These are phyloP conservation scores for Pelobates fuscus DNA, from an alignment of 2,113 vertebrate genomes.

Conservation along the genomic window DNA sequence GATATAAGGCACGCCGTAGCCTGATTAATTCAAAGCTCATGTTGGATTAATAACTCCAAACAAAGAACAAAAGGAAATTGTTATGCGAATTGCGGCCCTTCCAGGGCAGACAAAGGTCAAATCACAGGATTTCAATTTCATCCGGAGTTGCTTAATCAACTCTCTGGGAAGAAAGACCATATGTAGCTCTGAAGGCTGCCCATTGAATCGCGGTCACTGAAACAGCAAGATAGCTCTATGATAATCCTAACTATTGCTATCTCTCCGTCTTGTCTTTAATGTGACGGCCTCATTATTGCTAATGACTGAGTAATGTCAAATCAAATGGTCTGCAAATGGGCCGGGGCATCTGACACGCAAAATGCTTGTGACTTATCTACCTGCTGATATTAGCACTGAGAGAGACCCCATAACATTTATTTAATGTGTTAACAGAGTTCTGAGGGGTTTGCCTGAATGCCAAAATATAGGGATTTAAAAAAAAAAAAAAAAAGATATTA, in stretches of 20 bases:
- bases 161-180: conserved; percentile 80
- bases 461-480: no score
- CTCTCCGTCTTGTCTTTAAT: conserved; percentile 55
- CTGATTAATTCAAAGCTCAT: conserved; percentile 88
- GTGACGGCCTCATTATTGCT: conserved; percentile 66
- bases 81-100: conserved; percentile 83
- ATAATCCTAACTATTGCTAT: conserved; percentile 67
- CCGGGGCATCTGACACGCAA: not conserved
- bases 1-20: conserved; percentile 79
- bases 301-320: conserved; percentile 60
- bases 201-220: conserved; percentile 70
- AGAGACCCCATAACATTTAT: no score
- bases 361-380: no score
- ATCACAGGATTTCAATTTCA: conserved; percentile 85
- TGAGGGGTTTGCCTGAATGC: no score
- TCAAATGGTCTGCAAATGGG: not conserved
- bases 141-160: conserved; percentile 84
- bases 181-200: conserved; percentile 79
- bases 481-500: no score
- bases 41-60: conserved; percentile 87
- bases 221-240: conserved; percentile 69
- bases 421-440: no score
- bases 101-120: conserved; percentile 85
- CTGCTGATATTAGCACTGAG: no score
- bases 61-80: conserved; percentile 89